Conservation (phyloP, 2,888 invertebrate species). For the Tetragonula carbonaria region DNA sequence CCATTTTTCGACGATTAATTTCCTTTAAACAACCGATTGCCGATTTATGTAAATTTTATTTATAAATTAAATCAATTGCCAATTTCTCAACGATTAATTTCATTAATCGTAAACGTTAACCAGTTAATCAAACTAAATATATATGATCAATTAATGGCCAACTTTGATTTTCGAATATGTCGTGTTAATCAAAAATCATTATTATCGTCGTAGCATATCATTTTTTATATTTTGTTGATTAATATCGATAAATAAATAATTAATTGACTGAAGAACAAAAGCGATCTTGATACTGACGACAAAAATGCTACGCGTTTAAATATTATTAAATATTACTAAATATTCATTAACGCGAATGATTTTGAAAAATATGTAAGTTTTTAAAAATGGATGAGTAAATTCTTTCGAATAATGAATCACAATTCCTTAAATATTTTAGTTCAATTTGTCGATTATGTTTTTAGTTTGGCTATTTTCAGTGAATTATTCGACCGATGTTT, state of each 20-base stretch:
- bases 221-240: background rate
- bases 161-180: background rate
- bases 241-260: background rate
- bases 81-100: too few relatives aligned
- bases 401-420: background rate
- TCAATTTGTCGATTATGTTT: background rate
- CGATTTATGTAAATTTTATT: too few relatives aligned
- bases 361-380: background rate
- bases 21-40: too few relatives aligned
- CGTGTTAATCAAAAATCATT: slow-evolving; percentile 5
- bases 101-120: too few relatives aligned
- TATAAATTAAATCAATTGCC: too few relatives aligned
- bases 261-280: background rate
- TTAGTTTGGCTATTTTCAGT: too few relatives aligned
- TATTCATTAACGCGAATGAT: background rate
- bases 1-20: too few relatives aligned
- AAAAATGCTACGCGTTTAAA: background rate
- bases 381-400: background rate
- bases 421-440: background rate
- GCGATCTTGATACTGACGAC: background rate
- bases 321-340: background rate
- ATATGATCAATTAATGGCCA: too few relatives aligned
- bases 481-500: background rate
- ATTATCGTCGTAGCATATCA: background rate
- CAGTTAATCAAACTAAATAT: too few relatives aligned